phyloP scores from a whole-genome alignment of 2,113 vertebrate genomes.

The Oryzias celebensis region DNA sequence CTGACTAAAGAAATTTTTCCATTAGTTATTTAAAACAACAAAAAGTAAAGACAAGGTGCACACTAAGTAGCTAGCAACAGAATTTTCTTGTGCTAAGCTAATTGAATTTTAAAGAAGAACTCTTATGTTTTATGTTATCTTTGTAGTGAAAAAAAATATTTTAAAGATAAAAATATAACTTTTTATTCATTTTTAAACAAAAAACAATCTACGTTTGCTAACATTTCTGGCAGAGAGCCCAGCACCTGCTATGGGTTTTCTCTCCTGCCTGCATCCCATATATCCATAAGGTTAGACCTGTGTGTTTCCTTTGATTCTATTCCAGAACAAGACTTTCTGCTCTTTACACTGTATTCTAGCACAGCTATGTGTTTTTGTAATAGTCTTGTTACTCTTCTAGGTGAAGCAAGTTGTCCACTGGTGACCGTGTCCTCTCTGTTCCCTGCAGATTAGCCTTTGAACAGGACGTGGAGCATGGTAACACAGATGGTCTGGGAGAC shows the following conservation, averaged over 20 bases:
- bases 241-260: conserved; percentile 53
- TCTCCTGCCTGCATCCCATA: conserved; percentile 34
- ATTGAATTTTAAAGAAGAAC: too few species aligned
- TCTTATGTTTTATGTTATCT: too few species aligned
- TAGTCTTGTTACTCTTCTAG: conserved; percentile 44
- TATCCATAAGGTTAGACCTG: conserved; percentile 51
- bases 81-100: too few species aligned
- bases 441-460: conserved; percentile 90
- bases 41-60: background rate
- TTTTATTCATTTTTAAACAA: conserved; percentile 5
- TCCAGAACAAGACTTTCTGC: conserved; percentile 43
- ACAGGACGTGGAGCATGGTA: conserved; percentile 95
- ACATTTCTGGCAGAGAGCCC: conserved; percentile 20
- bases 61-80: too few species aligned
- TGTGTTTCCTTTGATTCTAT: conserved; percentile 55
- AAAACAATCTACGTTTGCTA: conserved; percentile 35
- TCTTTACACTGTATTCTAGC: conserved; percentile 19
- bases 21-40: background rate
- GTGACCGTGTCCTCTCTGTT: conserved; percentile 80
- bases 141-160: too few species aligned
- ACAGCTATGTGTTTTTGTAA: conserved; percentile 39
- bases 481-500: conserved; percentile 98
- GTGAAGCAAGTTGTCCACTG: conserved; percentile 64
- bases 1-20: background rate
- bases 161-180: too few species aligned